Evolutionary conservation across 1,140 invertebrate species (phyloP).

Genomic region (Prorops nasuta): DNA sequence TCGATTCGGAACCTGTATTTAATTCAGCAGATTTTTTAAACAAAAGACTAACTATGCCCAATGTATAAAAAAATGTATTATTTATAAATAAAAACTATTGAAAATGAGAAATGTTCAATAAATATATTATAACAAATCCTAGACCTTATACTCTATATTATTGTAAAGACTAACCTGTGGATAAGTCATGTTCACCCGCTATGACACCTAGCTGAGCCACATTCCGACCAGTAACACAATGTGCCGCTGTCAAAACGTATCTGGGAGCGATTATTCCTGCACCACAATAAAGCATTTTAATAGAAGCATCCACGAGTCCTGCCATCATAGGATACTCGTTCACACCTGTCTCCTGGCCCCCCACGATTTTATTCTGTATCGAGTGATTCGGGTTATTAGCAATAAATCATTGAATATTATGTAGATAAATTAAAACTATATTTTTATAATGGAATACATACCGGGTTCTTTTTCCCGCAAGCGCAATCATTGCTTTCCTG

Average conservation of each 20-base stretch:
- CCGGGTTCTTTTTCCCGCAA: constrained; percentile 61
- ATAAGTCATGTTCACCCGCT: constrained; percentile 60
- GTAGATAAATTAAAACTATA: neutral
- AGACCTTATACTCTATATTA: neutral
- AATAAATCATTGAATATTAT: neutral
- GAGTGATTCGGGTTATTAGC: neutral
- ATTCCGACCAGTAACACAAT: constrained; percentile 55
- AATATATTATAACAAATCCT: no score
- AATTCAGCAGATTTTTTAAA: constrained; percentile 5
- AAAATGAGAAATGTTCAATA: no score
- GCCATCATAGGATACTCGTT: constrained; percentile 71
- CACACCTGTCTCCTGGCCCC: constrained; percentile 59
- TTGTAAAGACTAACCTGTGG: constrained; percentile 21
- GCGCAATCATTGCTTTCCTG: constrained; percentile 38
- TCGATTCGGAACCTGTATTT: constrained; percentile 45
- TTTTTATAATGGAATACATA: constrained; percentile 33
- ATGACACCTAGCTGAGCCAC: constrained; percentile 46
- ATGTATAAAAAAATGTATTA: no score
- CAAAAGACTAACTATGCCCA: neutral
- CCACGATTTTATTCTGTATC: constrained; percentile 61
- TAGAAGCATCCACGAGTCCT: constrained; percentile 53
- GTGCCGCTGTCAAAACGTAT: constrained; percentile 70
- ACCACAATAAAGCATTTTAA: constrained; percentile 60
- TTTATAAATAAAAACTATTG: no score
- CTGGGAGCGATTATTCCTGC: constrained; percentile 62